Evolutionary conservation across 2,113 vertebrate genomes (phyloP).

Genomic region (Isichthys henryi): DNA sequence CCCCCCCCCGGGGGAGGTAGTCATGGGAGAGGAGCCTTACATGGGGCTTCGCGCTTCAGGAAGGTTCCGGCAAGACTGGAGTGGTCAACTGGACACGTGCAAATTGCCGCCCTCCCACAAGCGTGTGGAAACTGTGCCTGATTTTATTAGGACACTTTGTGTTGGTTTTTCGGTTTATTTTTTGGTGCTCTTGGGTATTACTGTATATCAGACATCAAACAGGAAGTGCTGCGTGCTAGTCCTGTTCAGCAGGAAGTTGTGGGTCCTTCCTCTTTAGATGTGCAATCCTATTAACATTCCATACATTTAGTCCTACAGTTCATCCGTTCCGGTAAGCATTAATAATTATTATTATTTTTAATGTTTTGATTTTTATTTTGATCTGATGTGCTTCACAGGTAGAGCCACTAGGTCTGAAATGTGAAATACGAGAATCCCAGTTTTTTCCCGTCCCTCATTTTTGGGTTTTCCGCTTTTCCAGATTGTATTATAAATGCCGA

Average conservation of each 20-base stretch:
- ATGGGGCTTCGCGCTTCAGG: slow-evolving; percentile 11
- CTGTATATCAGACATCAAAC: slow-evolving; percentile 61
- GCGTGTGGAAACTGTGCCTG: slow-evolving; percentile 87
- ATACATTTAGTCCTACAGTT: slow-evolving; percentile 70
- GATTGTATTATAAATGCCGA: slow-evolving; percentile 60
- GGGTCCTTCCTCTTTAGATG: slow-evolving; percentile 82
- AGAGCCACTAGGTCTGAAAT: slow-evolving; percentile 97
- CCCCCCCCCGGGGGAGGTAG: neutral
- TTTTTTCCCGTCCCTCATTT: slow-evolving; percentile 55
- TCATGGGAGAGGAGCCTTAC: neutral
- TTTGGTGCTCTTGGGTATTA: slow-evolving; percentile 95
- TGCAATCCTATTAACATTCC: slow-evolving; percentile 99
- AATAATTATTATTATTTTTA: slow-evolving; percentile 57
- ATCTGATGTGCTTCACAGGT: slow-evolving; percentile 72
- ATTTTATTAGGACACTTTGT: slow-evolving; percentile 84
- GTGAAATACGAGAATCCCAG: slow-evolving; percentile 74
- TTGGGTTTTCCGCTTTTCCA: slow-evolving; percentile 58
- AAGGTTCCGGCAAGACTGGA: slow-evolving; percentile 3
- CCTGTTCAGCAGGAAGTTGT: slow-evolving; percentile 67
- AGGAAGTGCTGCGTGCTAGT: slow-evolving; percentile 66
- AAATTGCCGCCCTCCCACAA: slow-evolving; percentile 46
- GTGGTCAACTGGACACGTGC: slow-evolving; percentile 14
- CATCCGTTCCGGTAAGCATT: slow-evolving; percentile 65
- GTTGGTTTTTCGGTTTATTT: slow-evolving; percentile 64
- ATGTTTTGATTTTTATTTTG: slow-evolving; percentile 47